A percentile compares a stretch with the other conserved stretches of the same genome.
Evolutionary conservation across 2,888 invertebrate genomes (phyloP).

Genomic region (Lepidonotus clava): DNA sequence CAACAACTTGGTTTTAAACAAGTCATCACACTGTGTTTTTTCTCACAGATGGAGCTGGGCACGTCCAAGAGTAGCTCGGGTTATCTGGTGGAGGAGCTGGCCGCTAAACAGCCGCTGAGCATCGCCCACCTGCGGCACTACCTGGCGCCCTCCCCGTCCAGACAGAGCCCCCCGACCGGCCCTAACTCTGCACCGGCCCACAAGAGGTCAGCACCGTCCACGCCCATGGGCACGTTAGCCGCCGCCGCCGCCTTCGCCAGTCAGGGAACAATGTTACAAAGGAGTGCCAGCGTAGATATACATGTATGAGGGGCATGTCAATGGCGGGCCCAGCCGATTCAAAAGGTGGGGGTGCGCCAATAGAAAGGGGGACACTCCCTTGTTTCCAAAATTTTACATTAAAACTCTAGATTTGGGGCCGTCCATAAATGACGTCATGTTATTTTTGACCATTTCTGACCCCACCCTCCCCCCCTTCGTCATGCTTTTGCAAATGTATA

Average conservation of each 20-base stretch:
- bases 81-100: conserved; percentile 73
- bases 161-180: neutral
- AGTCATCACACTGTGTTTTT: too few relatives aligned
- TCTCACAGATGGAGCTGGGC: conserved; percentile 76
- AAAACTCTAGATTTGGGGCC: too few relatives aligned
- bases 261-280: neutral
- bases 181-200: neutral
- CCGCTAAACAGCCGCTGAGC: conserved; percentile 73
- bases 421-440: too few relatives aligned
- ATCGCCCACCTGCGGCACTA: conserved; percentile 75
- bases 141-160: conserved; percentile 60
- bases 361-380: too few relatives aligned
- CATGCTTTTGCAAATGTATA: too few relatives aligned
- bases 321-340: too few relatives aligned
- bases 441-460: too few relatives aligned
- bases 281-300: conserved; percentile 5
- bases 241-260: conserved; percentile 43
- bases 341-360: too few relatives aligned
- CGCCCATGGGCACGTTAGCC: conserved; percentile 30
- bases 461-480: too few relatives aligned
- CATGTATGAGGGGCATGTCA: too few relatives aligned
- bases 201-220: neutral
- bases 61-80: conserved; percentile 63
- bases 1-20: too few relatives aligned
- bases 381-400: too few relatives aligned